Evolutionary conservation across 2,888 invertebrate species (phyloP).

Genomic region (Masnerella sp.): DNA sequence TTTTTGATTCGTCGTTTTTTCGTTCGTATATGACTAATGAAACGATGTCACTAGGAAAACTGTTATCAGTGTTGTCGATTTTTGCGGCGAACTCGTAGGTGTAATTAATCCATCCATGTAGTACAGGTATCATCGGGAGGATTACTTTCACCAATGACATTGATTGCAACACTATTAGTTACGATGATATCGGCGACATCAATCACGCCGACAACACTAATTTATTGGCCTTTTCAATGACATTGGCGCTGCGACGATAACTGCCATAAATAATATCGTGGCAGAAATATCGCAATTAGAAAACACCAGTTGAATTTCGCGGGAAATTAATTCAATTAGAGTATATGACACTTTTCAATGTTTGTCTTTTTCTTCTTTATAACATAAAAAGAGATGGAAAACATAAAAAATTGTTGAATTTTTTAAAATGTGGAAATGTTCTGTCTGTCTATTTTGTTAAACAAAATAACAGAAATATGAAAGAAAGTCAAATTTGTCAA

Average conservation of each 20-base stretch:
- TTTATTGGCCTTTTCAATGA: constrained; percentile 41
- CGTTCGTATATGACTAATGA: too few relatives aligned
- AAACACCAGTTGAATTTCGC: not conserved
- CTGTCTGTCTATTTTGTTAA: too few relatives aligned
- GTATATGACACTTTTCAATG: too few relatives aligned
- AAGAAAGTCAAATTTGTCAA: too few relatives aligned
- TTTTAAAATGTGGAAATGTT: too few relatives aligned
- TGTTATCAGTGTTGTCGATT: too few relatives aligned
- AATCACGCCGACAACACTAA: constrained; percentile 39
- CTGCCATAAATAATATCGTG: constrained; percentile 8
- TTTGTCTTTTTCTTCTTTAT: too few relatives aligned
- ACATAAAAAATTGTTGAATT: too few relatives aligned
- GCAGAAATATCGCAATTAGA: not conserved
- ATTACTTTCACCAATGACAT: constrained; percentile 54
- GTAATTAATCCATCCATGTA: constrained; percentile 38
- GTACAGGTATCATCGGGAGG: constrained; percentile 36
- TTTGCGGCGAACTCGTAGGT: constrained; percentile 3
- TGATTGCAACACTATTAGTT: constrained; percentile 56
- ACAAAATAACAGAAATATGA: too few relatives aligned
- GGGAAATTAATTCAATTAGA: not conserved
- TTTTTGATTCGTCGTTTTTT: too few relatives aligned
- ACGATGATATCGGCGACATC: constrained; percentile 49
- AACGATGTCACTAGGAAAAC: too few relatives aligned
- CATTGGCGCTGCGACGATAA: constrained; percentile 34
- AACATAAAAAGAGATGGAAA: too few relatives aligned